These are phyloP conservation scores for Papilio dardanus DNA, from an alignment of 1,140 invertebrate genomes.

Conservation along the genomic window DNA sequence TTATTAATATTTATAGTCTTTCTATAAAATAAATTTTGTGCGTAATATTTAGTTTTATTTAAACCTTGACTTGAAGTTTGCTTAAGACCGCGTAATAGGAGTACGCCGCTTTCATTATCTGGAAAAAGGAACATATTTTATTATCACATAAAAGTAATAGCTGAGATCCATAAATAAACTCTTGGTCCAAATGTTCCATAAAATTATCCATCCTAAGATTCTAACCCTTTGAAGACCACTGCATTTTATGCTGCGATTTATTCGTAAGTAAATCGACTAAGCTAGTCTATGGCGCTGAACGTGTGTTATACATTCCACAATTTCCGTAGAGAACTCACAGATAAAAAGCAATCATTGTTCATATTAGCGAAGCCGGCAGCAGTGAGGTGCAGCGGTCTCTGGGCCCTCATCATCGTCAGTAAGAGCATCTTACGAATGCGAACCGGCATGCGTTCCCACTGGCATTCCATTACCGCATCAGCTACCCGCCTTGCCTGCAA, in stretches of 20 bases:
- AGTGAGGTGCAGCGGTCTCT: conserved; percentile 61
- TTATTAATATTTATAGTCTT: conserved; percentile 36
- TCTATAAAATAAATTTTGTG: conserved; percentile 36
- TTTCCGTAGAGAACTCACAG: conserved; percentile 49
- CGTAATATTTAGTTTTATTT: conserved; percentile 1
- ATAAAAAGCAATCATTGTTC: conserved; percentile 72
- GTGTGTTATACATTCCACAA: not conserved
- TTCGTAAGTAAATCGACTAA: too few relatives aligned
- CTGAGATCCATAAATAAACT: too few relatives aligned
- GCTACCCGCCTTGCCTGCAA: conserved; percentile 58
- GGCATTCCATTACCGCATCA: conserved; percentile 66
- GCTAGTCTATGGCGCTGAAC: too few relatives aligned
- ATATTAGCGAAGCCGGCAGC: conserved; percentile 72
- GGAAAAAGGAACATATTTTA: conserved; percentile 49
- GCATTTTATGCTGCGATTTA: too few relatives aligned
- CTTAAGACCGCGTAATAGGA: conserved; percentile 75
- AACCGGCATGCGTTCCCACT: conserved; percentile 69
- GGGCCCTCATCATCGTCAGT: conserved; percentile 65
- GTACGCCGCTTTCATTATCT: conserved; percentile 78
- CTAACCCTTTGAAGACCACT: too few relatives aligned
- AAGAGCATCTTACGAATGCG: conserved; percentile 53
- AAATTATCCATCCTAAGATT: too few relatives aligned
- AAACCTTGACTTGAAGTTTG: conserved; percentile 56
- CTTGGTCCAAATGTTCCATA: too few relatives aligned
- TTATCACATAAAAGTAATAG: not conserved